These are phyloP conservation scores for Cantharis rustica DNA, from an alignment of 2,888 invertebrate genomes.

Conservation along the genomic window DNA sequence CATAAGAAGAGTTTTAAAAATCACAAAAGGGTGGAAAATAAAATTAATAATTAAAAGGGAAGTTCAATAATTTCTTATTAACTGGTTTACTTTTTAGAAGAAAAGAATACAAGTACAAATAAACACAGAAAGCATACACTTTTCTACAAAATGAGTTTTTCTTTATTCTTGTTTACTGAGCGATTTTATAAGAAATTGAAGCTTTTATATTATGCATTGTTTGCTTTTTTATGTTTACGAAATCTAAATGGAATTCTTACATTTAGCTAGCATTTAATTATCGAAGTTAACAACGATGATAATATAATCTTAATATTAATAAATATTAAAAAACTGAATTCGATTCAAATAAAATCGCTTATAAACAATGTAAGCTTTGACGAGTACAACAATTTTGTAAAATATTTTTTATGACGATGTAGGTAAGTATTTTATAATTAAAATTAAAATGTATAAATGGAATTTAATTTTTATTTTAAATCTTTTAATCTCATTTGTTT, in stretches of 20 bases:
- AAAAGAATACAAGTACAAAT: neutral
- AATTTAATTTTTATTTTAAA: no score
- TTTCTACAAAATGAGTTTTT: neutral
- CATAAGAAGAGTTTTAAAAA: neutral
- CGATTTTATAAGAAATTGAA: neutral
- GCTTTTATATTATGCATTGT: neutral
- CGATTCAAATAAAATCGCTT: neutral
- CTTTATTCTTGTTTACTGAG: neutral
- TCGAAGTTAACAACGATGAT: neutral
- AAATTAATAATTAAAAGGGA: neutral
- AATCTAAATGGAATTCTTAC: neutral
- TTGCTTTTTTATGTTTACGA: neutral
- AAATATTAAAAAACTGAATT: neutral
- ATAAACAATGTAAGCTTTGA: neutral
- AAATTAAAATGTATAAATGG: no score
- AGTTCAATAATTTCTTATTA: neutral
- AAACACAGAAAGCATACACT: neutral
- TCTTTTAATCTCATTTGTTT: no score
- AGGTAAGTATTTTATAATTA: no score
- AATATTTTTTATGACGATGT: no score
- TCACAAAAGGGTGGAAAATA: neutral
- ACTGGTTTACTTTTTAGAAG: neutral
- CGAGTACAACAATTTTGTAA: neutral
- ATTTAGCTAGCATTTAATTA: neutral
- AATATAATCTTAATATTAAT: neutral